Evolutionary conservation across 1,140 invertebrate genomes (phyloP).

Genomic region (Nephila pilipes): DNA sequence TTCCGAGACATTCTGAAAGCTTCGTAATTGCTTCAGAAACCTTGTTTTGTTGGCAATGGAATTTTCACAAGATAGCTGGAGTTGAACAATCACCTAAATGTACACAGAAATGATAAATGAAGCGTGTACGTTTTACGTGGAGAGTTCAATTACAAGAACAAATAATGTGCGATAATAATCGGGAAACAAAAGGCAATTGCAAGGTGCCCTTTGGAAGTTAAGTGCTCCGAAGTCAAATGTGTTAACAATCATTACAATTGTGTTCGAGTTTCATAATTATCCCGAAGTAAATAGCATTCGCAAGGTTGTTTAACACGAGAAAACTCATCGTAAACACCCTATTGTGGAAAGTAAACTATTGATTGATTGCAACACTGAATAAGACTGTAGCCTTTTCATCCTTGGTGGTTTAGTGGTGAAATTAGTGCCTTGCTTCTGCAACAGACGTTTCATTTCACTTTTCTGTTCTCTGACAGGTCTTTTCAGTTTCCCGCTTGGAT

Average conservation of each 20-base stretch:
- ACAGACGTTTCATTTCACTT: not conserved
- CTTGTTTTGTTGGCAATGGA: no score
- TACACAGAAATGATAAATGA: no score
- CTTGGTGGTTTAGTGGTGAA: not conserved
- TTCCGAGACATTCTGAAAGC: no score
- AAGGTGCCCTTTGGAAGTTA: not conserved
- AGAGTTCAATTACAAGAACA: no score
- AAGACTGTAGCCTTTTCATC: not conserved
- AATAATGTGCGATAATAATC: no score
- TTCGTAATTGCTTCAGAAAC: no score
- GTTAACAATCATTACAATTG: not conserved
- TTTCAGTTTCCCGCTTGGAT: not conserved
- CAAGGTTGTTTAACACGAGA: conserved; percentile 9
- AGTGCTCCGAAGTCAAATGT: not conserved
- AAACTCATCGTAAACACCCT: not conserved
- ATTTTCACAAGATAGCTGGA: no score
- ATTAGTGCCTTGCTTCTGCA: conserved; percentile 10
- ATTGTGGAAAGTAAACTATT: not conserved
- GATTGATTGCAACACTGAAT: not conserved
- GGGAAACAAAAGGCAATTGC: not conserved
- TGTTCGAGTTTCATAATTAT: not conserved
- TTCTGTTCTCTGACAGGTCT: not conserved
- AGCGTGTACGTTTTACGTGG: no score
- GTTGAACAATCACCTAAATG: no score
- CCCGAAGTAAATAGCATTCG: not conserved